Evolutionary conservation across 1,140 invertebrate genomes (phyloP), one percentile per base, ranked within the genome.

Genomic region (Argopecten irradians): DNA sequence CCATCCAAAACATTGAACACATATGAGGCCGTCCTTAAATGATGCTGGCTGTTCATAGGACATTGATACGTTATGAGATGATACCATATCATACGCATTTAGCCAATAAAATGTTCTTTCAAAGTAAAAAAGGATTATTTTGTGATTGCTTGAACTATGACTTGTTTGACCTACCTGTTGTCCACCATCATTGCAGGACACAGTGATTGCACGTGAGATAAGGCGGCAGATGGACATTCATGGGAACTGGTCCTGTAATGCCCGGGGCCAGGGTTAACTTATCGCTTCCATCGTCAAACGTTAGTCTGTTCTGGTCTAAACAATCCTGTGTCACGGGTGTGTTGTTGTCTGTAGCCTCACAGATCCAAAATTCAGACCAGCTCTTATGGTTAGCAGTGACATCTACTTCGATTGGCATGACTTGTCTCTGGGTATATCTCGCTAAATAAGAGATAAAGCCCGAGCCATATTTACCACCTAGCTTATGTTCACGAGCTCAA

Each of bases 101-200:
- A n/a, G n/a, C n/a, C n/a, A n/a, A n/a, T n/a, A n/a, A n/a, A n/a
- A n/a, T n/a, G n/a, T n/a, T n/a, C n/a, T n/a, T n/a, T n/a, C n/a
- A n/a, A n/a, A n/a, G n/a, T n/a, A n/a, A n/a, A n/a, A n/a, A n/a
- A n/a, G n/a, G n/a, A n/a, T n/a, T n/a, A n/a, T n/a, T n/a, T n/a
- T n/a, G n/a, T n/a, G n/a, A n/a, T n/a, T n/a, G n/a, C n/a, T n/a
- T n/a, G n/a, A n/a, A n/a, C n/a, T n/a, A n/a, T n/a, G n/a, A n/a
- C n/a, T n/a, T n/a, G n/a, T n/a, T n/a, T 71, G 13, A n/a, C 55
- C 2, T 94, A 97, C 97, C 98, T 91, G 98, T 98, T 89, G 97
- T 97, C 94, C 98, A 98, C 86, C 97, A 98, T 98, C 98, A 98
- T 93, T 98, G 98, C 0, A 98, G 93, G 0, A 98, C 97, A 92